Percentiles rank a stretch among this genome's conserved stretches.
phyloP scores from a whole-genome alignment of 2,888 invertebrate genomes.

The Caenorhabditis imperialis region DNA sequence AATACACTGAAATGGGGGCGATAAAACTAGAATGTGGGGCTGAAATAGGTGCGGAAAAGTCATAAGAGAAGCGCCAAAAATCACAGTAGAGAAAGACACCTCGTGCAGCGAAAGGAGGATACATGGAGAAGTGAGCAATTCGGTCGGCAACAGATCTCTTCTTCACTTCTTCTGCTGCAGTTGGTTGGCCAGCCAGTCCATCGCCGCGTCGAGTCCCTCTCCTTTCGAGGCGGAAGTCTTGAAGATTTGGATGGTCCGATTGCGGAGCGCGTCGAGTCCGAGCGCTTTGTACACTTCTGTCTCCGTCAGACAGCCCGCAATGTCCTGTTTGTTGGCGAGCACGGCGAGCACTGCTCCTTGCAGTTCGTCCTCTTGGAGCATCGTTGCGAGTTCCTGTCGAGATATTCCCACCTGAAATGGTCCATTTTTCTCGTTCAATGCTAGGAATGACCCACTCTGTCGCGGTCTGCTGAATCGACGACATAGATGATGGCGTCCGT shows the following conservation, averaged over 20 bases:
- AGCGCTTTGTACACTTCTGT: constrained; percentile 95
- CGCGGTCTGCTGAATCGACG: constrained; percentile 94
- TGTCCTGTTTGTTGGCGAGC: constrained; percentile 96
- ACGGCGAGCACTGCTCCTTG: constrained; percentile 95
- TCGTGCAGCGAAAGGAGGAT: neutral
- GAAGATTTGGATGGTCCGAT: constrained; percentile 98
- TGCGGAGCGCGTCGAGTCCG: constrained; percentile 93
- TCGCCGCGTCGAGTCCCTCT: constrained; percentile 96
- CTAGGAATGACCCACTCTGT: constrained; percentile 85
- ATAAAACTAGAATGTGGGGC: too few species aligned
- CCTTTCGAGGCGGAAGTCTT: constrained; percentile 97
- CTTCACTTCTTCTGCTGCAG: constrained; percentile 66
- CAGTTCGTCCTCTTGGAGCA: constrained; percentile 86
- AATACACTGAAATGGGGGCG: constrained; percentile 3
- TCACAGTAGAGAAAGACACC: neutral
- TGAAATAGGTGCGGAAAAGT: too few species aligned
- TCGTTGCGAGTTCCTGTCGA: constrained; percentile 84
- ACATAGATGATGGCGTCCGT: constrained; percentile 99
- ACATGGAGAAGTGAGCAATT: neutral
- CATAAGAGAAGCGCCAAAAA: too few species aligned
- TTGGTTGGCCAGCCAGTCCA: constrained; percentile 89
- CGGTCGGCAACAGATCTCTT: neutral
- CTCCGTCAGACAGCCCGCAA: constrained; percentile 95
- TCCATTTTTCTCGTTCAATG: neutral
- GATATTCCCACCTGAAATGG: constrained; percentile 91